Evolutionary conservation across 2,113 vertebrate species (phyloP).

Genomic region (Bos indicus): DNA sequence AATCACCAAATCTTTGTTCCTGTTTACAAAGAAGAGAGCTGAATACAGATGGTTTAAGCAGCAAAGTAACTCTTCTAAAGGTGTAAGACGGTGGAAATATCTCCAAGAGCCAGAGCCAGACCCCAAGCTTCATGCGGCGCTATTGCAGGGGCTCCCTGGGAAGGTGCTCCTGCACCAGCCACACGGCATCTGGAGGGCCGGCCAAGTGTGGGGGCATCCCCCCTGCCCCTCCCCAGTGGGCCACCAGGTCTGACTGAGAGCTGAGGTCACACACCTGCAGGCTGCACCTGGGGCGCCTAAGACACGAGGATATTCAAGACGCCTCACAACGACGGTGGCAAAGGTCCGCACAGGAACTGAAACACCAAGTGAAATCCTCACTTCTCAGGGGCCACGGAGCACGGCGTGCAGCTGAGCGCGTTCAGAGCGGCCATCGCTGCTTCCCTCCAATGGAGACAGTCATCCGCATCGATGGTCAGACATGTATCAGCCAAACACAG

Average conservation of each 20-base stretch:
- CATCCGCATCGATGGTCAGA: background rate
- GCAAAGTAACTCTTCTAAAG: background rate
- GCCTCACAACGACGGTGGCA: too few species aligned
- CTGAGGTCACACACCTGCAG: background rate
- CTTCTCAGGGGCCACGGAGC: background rate
- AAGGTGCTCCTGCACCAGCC: background rate
- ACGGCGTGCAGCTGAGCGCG: background rate
- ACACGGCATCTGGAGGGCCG: accelerated
- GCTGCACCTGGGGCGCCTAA: background rate
- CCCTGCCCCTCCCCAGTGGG: background rate
- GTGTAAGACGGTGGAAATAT: background rate
- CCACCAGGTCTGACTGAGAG: background rate
- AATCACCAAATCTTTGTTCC: background rate
- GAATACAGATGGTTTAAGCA: background rate
- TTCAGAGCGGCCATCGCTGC: background rate
- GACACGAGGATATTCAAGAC: background rate
- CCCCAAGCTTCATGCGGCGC: accelerated
- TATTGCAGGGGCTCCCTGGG: accelerated
- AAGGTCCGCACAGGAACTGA: too few species aligned
- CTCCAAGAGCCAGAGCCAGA: background rate
- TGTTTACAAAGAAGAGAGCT: background rate
- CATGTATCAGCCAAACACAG: accelerated
- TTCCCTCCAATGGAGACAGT: background rate
- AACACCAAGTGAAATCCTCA: background rate
- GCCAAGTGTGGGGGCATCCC: too few species aligned